Conservation (phyloP, 2,888 invertebrate species). For the Limnephilus marmoratus region DNA sequence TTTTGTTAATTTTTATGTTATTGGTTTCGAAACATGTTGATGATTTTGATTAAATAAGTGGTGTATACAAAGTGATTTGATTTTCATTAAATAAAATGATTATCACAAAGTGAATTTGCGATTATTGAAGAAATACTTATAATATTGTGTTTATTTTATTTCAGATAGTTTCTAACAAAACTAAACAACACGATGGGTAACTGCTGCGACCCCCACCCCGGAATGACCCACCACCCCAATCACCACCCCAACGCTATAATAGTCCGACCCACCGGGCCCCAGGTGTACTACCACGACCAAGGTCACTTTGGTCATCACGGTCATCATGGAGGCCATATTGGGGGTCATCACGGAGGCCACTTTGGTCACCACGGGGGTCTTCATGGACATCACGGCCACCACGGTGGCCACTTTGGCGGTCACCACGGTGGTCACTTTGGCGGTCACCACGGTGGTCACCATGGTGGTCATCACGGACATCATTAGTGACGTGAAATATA, state of each 20-base stretch:
- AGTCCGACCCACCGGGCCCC: not conserved
- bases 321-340: not conserved
- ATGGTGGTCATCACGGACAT: conserved; percentile 9
- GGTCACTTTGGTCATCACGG: conserved; percentile 4
- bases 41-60: too few relatives aligned
- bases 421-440: conserved; percentile 32
- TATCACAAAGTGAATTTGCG: too few relatives aligned
- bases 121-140: not conserved
- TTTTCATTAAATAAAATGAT: too few relatives aligned
- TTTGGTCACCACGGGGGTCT: not conserved
- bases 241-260: conserved; percentile 5
- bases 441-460: conserved; percentile 11
- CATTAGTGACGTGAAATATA: not conserved
- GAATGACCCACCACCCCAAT: not conserved
- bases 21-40: too few relatives aligned
- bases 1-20: too few relatives aligned
- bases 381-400: conserved; percentile 22
- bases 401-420: not conserved
- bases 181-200: not conserved
- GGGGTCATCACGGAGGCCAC: not conserved
- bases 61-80: too few relatives aligned
- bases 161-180: not conserved
- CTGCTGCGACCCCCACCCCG: not conserved
- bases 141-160: not conserved
- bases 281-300: not conserved